Conservation (phyloP, 2,113 vertebrate species). For the Alectura lathami region DNA sequence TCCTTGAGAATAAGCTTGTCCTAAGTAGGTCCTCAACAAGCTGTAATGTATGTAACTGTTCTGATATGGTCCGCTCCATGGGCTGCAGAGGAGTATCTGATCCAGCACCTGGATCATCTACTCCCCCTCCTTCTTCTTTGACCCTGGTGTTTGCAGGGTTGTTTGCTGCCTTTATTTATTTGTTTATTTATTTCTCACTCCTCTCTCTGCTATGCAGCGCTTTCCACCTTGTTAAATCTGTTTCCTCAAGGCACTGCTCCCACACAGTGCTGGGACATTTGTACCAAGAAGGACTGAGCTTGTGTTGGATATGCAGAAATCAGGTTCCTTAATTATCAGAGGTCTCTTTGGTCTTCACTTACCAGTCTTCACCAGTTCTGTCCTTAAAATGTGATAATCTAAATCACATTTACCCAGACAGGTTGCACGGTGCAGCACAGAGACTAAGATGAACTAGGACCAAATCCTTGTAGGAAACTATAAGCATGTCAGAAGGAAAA, state of each 20-base stretch:
- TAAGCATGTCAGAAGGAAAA: not conserved
- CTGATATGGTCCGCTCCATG: not conserved
- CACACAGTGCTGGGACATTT: rapidly evolving
- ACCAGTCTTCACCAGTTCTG: not conserved
- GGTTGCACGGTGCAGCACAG: not conserved
- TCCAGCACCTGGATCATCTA: not conserved
- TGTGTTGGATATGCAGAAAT: not conserved
- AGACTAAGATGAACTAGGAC: not conserved
- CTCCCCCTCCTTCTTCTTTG: not conserved
- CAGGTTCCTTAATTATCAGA: not conserved
- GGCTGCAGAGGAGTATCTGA: not conserved
- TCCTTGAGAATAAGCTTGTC: not conserved
- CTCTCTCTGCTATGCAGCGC: not conserved
- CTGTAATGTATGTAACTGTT: not conserved
- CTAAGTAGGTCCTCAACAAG: not conserved
- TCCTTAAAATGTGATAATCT: not conserved
- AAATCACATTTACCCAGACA: not conserved
- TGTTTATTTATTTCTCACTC: rapidly evolving
- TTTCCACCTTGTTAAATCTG: not conserved
- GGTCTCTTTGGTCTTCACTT: not conserved
- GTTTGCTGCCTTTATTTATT: not conserved
- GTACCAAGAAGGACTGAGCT: not conserved
- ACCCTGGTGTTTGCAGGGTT: not conserved
- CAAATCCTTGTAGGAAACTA: not conserved
- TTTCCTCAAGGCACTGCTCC: not conserved